Evolutionary conservation across 1,140 invertebrate species (phyloP), one percentile per base, ranked within the genome.

Genomic region (Drosophila navojoa): DNA sequence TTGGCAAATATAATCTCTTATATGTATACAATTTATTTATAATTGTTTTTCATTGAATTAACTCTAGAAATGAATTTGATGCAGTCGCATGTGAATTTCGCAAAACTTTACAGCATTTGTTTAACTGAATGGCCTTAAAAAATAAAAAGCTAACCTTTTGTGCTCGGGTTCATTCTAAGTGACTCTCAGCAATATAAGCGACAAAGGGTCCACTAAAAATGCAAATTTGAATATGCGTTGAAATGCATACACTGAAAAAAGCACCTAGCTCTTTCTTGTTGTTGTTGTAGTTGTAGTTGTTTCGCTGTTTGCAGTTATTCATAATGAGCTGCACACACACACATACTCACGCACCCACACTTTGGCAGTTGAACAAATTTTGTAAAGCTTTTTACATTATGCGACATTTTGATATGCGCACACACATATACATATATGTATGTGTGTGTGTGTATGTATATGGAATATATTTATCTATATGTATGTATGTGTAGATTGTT

Each of bases 401-500:
- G 29, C 54, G 69, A 74, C 62, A 74, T 22, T 67, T 57, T 57
- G 62, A 72, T 67, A 72, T 44, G 53, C 44, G 13, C 7, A 10
- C 29, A 32, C n/a, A 29, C 7, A 32, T 15, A 52, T 6, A 27
- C 3, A 27, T 29, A 29, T 47, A 11, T 4, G 44, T 22, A 22
- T n/a, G n/a, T n/a, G n/a, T n/a, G n/a, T n/a, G n/a, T n/a, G n/a
- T 4, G 44, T 22, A 22, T 47, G n/a, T 47, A 13, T 47, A 22
- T 13, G 13, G 19, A 13, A 47, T 22, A 38, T 38, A 38, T 35
- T 9, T 35, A 35, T 32, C 3, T 32, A 32, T 32, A 32, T 32
- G 4, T 44, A 13, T 44, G 6, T 44, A 6, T 55, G 5, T 44
- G 16, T 29, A 75, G 72, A 70, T 79, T 75, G 85, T 87, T 86